Conservation (phyloP, 2,113 vertebrate species). For the Holacanthus passer region DNA sequence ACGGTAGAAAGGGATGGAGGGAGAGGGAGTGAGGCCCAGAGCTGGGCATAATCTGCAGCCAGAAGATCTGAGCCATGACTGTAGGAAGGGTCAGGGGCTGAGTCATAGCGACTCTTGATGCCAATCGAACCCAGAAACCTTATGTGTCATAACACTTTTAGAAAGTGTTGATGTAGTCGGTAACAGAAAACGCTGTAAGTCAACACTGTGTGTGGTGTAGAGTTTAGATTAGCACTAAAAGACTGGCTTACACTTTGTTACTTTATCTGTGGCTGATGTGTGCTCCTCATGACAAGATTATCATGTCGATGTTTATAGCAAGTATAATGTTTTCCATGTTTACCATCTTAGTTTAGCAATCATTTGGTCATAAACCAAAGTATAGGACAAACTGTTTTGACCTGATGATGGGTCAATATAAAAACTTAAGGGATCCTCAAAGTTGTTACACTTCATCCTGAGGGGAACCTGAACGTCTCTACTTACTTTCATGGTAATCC, state of each 20-base stretch:
- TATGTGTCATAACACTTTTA: constrained; percentile 62
- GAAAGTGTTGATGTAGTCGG: constrained; percentile 38
- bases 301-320: too few species aligned
- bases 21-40: constrained; percentile 50
- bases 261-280: constrained; percentile 6
- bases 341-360: too few species aligned
- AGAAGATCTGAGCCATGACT: constrained; percentile 62
- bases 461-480: too few species aligned
- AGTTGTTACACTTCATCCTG: too few species aligned
- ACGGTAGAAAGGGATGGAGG: constrained; percentile 37
- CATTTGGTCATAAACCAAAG: too few species aligned
- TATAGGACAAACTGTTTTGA: too few species aligned
- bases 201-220: background rate
- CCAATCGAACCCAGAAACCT: constrained; percentile 70
- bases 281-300: background rate
- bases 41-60: constrained; percentile 43
- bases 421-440: too few species aligned
- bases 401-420: too few species aligned
- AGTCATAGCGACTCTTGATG: constrained; percentile 61
- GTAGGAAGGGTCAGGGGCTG: constrained; percentile 51
- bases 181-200: constrained; percentile 30
- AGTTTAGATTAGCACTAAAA: background rate
- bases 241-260: background rate
- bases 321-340: too few species aligned
- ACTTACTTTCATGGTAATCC: too few species aligned